Evolutionary conservation across 2,797 vertebrate genomes (phyloP).

Genomic region (Sus cebifrons): DNA sequence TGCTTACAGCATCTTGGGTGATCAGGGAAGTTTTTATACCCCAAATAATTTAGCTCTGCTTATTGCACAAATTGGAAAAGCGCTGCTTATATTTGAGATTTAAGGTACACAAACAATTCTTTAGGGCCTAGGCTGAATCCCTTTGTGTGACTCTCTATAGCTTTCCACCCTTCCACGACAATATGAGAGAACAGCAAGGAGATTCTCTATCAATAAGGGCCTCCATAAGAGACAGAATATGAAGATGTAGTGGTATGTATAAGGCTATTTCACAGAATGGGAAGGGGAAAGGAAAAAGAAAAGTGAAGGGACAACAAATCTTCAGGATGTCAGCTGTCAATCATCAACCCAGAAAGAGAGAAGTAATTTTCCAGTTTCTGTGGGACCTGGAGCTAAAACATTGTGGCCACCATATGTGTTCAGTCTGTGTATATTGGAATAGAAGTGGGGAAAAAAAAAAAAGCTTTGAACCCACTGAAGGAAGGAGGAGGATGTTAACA

Average conservation of each 20-base stretch:
- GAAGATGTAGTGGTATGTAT: background rate
- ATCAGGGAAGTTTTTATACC: background rate
- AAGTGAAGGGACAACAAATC: background rate
- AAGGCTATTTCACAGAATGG: background rate
- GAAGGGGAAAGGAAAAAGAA: background rate
- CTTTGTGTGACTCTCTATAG: background rate
- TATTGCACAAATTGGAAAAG: background rate
- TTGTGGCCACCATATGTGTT: background rate
- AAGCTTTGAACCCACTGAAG: slow-evolving; percentile 21
- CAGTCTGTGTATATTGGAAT: background rate
- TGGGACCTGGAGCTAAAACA: background rate
- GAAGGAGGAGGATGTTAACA: slow-evolving; percentile 45
- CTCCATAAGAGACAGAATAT: background rate
- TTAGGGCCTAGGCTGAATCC: background rate
- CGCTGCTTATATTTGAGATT: background rate
- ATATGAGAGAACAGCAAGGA: background rate
- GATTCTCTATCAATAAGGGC: background rate
- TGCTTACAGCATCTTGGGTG: background rate
- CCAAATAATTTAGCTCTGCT: background rate
- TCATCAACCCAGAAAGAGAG: background rate
- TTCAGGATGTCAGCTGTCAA: background rate
- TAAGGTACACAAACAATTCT: background rate
- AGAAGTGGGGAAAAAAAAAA: background rate
- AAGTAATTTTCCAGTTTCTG: slow-evolving; percentile 15
- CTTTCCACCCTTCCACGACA: background rate